phyloP scores from a whole-genome alignment of 1,140 invertebrate genomes.

The Galleria mellonella region DNA sequence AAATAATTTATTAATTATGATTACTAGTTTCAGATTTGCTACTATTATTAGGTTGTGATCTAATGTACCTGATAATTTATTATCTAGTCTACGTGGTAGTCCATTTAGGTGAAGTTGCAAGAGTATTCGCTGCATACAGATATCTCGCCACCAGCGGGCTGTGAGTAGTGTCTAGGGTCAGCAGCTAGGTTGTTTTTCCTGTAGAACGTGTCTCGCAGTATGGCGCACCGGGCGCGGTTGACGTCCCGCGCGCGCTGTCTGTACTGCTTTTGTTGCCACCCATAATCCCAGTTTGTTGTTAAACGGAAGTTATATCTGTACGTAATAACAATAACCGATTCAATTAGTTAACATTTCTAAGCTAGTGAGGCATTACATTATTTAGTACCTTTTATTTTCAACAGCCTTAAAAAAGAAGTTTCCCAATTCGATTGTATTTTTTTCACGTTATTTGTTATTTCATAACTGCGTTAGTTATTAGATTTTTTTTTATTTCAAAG shows the following conservation, averaged over 20 bases:
- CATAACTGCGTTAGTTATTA: too few species aligned
- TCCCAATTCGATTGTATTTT: background rate
- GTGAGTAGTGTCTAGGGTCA: slow-evolving; percentile 49
- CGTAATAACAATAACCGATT: background rate
- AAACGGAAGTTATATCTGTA: slow-evolving; percentile 45
- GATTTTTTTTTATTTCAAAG: too few species aligned
- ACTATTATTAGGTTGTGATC: too few species aligned
- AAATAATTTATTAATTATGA: too few species aligned
- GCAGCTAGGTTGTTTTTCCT: slow-evolving; percentile 51
- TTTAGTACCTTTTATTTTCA: too few species aligned
- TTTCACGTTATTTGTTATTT: too few species aligned
- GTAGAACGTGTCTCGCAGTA: slow-evolving; percentile 58
- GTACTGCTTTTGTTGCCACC: slow-evolving; percentile 55
- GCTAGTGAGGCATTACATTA: background rate
- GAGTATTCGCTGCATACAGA: slow-evolving; percentile 58
- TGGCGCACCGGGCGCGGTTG: slow-evolving; percentile 48
- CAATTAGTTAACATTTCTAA: too few species aligned
- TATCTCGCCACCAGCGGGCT: slow-evolving; percentile 38
- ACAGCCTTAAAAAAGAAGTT: background rate
- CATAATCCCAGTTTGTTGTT: slow-evolving; percentile 57
- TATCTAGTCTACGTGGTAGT: too few species aligned
- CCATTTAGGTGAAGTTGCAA: too few species aligned
- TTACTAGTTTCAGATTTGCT: too few species aligned
- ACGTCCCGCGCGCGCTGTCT: slow-evolving; percentile 30
- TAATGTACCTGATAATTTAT: too few species aligned